Evolutionary conservation across 2,888 invertebrate species (phyloP).

Genomic region (Heteropelma amictum): DNA sequence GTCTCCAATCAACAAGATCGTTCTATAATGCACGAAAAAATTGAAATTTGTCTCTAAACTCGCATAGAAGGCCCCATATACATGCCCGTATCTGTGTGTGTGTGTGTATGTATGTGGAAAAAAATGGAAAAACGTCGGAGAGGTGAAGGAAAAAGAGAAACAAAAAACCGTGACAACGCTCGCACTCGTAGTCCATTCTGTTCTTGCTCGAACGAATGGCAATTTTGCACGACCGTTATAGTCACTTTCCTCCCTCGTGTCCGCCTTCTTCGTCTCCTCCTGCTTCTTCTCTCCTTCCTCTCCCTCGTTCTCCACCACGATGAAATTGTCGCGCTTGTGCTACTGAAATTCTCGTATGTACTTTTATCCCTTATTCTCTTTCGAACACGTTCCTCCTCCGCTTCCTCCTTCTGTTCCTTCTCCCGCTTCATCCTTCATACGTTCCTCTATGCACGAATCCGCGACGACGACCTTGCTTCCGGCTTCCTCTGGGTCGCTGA

Average conservation of each 20-base stretch:
- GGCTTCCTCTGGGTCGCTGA: slow-evolving; percentile 60
- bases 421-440: slow-evolving; percentile 11
- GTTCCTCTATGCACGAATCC: background rate
- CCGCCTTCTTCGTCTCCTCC: no score
- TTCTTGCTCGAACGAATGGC: slow-evolving; percentile 48
- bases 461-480: slow-evolving; percentile 58
- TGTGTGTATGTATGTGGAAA: slow-evolving; percentile 3
- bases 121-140: slow-evolving; percentile 16
- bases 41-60: background rate
- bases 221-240: slow-evolving; percentile 43
- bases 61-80: no score
- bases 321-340: slow-evolving; percentile 47
- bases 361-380: slow-evolving; percentile 30
- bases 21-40: no score
- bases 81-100: no score
- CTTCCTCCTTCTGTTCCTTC: slow-evolving; percentile 16
- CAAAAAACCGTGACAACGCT: slow-evolving; percentile 13
- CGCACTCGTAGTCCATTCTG: slow-evolving; percentile 21
- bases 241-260: no score
- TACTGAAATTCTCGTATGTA: slow-evolving; percentile 39
- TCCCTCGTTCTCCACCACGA: slow-evolving; percentile 3
- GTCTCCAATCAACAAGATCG: no score
- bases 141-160: slow-evolving; percentile 34
- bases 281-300: background rate
- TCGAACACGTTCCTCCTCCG: slow-evolving; percentile 19